Conservation (phyloP, 1,140 invertebrate species). For the fruit fly (Drosophila melanogaster) region Release_6_plus_ISO1_MT NT_033777.3:25950001-25950500, state of each 20-base stretch:
- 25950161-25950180: conserved; percentile 3
- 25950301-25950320: conserved; percentile 27
- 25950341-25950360: conserved; percentile 9
- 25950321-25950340: conserved; percentile 21
- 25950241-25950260: conserved; percentile 2
- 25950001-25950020: conserved; percentile 71
- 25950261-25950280: conserved; percentile 30
- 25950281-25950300: conserved; percentile 22
- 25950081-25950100: conserved; percentile 30
- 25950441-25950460: conserved; percentile 51
- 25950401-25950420: conserved; percentile 17
- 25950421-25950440: conserved; percentile 11
- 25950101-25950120: neutral
- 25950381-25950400: conserved; percentile 35
- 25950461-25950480: conserved; percentile 45
- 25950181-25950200: conserved; percentile 5
- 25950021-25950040: conserved; percentile 64
- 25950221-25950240: conserved; percentile 5
- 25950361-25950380: conserved; percentile 36
- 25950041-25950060: conserved; percentile 9
- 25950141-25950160: conserved; percentile 9
- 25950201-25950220: conserved; percentile 12
- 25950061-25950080: conserved; percentile 1
- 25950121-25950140: conserved; percentile 11
- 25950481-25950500: conserved; percentile 22